Conservation (phyloP, 2,888 invertebrate species). For the Caenorhabditis panamensis region DNA sequence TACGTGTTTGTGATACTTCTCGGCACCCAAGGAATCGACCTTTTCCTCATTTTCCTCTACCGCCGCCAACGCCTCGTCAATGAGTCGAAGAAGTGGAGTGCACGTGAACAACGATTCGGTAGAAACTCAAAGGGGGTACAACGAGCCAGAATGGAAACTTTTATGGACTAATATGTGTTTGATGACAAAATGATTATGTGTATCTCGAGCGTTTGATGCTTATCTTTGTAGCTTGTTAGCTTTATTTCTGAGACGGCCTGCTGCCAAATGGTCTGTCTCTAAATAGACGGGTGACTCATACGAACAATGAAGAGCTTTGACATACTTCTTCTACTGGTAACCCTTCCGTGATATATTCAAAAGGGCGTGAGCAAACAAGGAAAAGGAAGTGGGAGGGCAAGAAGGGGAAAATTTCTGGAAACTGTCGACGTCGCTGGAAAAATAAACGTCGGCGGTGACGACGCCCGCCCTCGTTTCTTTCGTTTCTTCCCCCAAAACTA, state of each 20-base stretch:
- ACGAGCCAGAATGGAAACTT: background rate
- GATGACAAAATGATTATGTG: no score
- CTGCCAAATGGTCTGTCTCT: background rate
- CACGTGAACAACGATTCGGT: slow-evolving; percentile 10
- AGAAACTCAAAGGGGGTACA: background rate
- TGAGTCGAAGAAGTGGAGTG: slow-evolving; percentile 41
- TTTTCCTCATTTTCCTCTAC: slow-evolving; percentile 59
- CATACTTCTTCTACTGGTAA: background rate
- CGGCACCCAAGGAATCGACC: slow-evolving; percentile 65
- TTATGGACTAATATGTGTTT: slow-evolving; percentile 3
- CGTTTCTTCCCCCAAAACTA: background rate
- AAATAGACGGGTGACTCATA: slow-evolving; percentile 1
- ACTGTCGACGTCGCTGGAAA: background rate
- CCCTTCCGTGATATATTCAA: background rate
- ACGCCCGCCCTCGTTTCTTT: slow-evolving; percentile 5
- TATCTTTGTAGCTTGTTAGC: slow-evolving; percentile 15
- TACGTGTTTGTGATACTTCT: slow-evolving; percentile 69
- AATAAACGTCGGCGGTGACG: slow-evolving; percentile 9
- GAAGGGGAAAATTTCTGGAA: slow-evolving; percentile 17
- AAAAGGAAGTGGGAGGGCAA: background rate
- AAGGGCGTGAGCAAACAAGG: slow-evolving; percentile 1
- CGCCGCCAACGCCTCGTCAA: slow-evolving; percentile 46
- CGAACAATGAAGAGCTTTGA: slow-evolving; percentile 4
- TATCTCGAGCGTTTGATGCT: no score
- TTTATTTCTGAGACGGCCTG: background rate